Conservation (phyloP, 2,113 vertebrate genomes). For the Seriola aureovittata region DNA sequence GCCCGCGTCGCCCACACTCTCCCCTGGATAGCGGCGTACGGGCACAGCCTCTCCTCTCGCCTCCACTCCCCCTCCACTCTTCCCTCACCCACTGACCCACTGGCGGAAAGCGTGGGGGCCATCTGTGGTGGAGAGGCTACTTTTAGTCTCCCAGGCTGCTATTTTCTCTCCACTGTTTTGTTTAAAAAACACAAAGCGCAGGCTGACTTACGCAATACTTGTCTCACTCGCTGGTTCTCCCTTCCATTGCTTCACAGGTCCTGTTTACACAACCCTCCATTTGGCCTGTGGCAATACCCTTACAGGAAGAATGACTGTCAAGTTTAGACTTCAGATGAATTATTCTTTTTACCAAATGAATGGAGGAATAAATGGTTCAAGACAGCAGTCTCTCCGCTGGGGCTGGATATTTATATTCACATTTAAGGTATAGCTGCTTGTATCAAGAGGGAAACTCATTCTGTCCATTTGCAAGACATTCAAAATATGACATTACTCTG, state of each 20-base stretch:
- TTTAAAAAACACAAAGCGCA: conserved; percentile 51
- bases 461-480: background rate
- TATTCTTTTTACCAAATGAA: background rate
- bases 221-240: conserved; percentile 52
- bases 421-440: background rate
- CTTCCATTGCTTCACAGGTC: conserved; percentile 50
- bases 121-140: conserved; percentile 77
- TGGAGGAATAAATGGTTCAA: conserved; percentile 7
- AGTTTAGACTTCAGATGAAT: conserved; percentile 37
- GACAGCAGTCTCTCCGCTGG: background rate
- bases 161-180: conserved; percentile 73
- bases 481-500: background rate
- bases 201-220: conserved; percentile 72
- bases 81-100: conserved; percentile 86
- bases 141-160: conserved; percentile 82
- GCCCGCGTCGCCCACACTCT: conserved; percentile 79
- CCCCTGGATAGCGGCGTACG: conserved; percentile 69
- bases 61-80: conserved; percentile 70
- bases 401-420: background rate
- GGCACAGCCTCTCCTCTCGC: conserved; percentile 70
- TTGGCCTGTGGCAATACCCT: conserved; percentile 33
- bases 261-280: conserved; percentile 64
- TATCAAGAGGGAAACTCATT: background rate
- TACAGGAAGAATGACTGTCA: conserved; percentile 54
- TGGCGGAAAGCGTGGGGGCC: conserved; percentile 84